Conservation (phyloP, 2,113 vertebrate species). For the Apistogramma diplotaenia region DNA sequence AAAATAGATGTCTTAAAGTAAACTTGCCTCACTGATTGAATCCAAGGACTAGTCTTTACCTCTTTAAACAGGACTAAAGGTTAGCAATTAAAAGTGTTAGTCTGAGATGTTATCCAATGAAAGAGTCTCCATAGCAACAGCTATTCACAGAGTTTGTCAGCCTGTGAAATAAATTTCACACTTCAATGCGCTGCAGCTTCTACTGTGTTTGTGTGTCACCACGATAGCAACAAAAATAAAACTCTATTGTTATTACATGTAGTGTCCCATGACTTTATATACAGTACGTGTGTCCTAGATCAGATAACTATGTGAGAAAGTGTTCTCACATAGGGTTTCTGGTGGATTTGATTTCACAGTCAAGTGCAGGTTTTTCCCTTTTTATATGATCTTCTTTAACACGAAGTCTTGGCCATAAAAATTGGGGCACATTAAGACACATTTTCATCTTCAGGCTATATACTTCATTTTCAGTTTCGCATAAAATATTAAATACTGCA, state of each 20-base stretch:
- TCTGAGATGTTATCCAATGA: conserved; percentile 60
- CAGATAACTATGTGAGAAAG: not conserved
- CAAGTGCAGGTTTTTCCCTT: not conserved
- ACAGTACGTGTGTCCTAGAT: not conserved
- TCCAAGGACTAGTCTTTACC: conserved; percentile 36
- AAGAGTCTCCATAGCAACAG: conserved; percentile 74
- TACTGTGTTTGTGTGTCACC: conserved; percentile 8
- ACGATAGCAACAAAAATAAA: conserved; percentile 23
- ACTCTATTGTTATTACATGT: not conserved
- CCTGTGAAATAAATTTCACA: conserved; percentile 76
- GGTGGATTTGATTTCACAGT: not conserved
- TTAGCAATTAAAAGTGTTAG: conserved; percentile 71
- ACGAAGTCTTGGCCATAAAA: not conserved
- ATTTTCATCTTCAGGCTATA: not conserved
- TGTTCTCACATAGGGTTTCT: not conserved
- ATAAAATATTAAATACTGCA: not conserved
- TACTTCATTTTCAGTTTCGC: not conserved
- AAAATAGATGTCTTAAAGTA: not conserved
- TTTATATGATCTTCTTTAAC: not conserved
- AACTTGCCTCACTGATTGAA: not conserved
- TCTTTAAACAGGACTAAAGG: conserved; percentile 60
- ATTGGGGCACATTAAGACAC: not conserved
- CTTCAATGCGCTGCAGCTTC: conserved; percentile 48
- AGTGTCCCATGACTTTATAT: not conserved
- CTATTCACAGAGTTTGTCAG: conserved; percentile 69